A percentile compares a stretch with the other conserved stretches of the same genome.
phyloP scores from a whole-genome alignment of 2,797 vertebrate genomes.

The Columba guinea region DNA sequence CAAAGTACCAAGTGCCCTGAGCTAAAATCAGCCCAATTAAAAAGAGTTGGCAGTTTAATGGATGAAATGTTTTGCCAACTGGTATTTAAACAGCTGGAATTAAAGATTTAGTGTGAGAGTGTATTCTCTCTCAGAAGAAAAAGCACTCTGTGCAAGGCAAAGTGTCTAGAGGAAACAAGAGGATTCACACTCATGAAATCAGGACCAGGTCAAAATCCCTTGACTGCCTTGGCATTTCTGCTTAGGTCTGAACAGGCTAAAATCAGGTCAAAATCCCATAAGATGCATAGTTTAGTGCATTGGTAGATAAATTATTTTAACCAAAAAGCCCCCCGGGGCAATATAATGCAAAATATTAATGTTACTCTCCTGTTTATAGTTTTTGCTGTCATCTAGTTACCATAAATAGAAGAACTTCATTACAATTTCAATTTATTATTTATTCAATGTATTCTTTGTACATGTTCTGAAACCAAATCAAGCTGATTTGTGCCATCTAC shows the following conservation, averaged over 20 bases:
- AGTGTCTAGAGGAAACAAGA: background rate
- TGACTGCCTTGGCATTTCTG: background rate
- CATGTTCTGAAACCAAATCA: background rate
- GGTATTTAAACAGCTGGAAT: slow-evolving; percentile 35
- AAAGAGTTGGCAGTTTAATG: slow-evolving; percentile 2
- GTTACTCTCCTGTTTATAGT: background rate
- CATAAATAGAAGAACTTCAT: background rate
- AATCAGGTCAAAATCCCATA: background rate
- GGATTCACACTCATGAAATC: background rate
- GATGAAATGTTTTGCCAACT: background rate
- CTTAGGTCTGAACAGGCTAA: background rate
- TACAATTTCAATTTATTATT: background rate
- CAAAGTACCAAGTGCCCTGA: background rate
- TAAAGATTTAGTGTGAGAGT: slow-evolving; percentile 2
- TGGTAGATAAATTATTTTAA: background rate
- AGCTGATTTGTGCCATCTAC: slow-evolving; percentile 62
- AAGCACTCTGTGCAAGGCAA: background rate
- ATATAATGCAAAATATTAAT: background rate
- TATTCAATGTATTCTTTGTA: background rate
- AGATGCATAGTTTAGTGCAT: background rate
- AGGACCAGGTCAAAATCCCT: background rate
- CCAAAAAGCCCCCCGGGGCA: background rate
- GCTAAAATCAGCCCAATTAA: slow-evolving; percentile 37
- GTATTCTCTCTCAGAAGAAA: background rate
- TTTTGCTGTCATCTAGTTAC: background rate